These are phyloP conservation scores for Drosophila prostipennis DNA, from an alignment of 2,888 invertebrate species.

Conservation along the genomic window DNA sequence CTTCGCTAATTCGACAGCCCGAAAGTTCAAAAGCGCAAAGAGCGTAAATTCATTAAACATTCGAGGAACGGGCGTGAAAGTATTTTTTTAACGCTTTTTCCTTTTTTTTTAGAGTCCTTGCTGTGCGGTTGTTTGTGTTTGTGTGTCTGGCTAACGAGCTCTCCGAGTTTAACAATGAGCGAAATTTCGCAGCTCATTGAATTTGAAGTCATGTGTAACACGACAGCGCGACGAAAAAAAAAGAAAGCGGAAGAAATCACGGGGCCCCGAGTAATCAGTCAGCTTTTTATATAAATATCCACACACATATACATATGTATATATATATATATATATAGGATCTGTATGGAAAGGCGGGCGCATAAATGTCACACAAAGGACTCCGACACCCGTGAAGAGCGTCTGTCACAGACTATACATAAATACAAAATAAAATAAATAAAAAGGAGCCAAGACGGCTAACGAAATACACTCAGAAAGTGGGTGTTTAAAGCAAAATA, in stretches of 20 bases:
- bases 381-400: conserved; percentile 13
- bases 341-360: neutral
- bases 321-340: neutral
- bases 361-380: conserved; percentile 39
- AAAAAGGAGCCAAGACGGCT: conserved; percentile 3
- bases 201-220: conserved; percentile 77
- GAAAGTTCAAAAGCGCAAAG: conserved; percentile 72
- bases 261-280: conserved; percentile 59
- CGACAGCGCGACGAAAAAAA: conserved; percentile 26
- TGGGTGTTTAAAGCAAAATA: too few species aligned
- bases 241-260: conserved; percentile 24
- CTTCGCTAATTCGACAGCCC: conserved; percentile 16
- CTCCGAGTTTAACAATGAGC: conserved; percentile 72
- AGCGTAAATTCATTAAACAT: conserved; percentile 73
- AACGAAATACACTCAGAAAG: neutral
- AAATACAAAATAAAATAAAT: conserved; percentile 27
- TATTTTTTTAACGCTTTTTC: conserved; percentile 44
- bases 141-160: conserved; percentile 66
- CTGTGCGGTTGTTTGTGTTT: conserved; percentile 7
- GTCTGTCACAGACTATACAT: conserved; percentile 2
- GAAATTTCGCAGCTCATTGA: conserved; percentile 77
- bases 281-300: conserved; percentile 30
- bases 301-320: neutral
- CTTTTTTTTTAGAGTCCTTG: conserved; percentile 19
- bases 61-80: conserved; percentile 64